phyloP scores from a whole-genome alignment of 1,140 invertebrate genomes.

The Vollenhovia emeryi region DNA sequence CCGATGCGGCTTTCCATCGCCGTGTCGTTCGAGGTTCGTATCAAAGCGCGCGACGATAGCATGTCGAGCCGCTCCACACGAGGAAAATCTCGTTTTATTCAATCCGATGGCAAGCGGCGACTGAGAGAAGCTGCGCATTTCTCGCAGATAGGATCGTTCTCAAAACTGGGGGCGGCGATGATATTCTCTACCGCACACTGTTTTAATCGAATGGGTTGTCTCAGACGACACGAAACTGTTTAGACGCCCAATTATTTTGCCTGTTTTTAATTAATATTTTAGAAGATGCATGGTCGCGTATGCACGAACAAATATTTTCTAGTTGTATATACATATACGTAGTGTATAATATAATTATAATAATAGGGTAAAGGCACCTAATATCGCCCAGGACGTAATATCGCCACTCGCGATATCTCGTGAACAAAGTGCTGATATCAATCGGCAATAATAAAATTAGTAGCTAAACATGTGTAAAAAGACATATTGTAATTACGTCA shows the following conservation, averaged over 20 bases:
- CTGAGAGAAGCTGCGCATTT: constrained; percentile 37
- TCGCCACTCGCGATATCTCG: no score
- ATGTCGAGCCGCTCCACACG: constrained; percentile 8
- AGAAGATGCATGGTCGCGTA: no score
- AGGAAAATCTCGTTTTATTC: constrained; percentile 49
- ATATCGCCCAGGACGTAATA: no score
- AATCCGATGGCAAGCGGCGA: constrained; percentile 32
- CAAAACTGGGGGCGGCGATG: background rate
- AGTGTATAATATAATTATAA: no score
- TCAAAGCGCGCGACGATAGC: constrained; percentile 45
- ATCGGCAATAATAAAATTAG: no score
- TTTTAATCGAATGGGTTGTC: constrained; percentile 20
- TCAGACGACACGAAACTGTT: no score
- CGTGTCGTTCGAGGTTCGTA: constrained; percentile 28
- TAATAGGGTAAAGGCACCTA: no score
- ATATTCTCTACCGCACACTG: background rate
- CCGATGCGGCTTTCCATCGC: constrained; percentile 23
- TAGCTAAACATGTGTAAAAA: no score
- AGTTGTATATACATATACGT: no score
- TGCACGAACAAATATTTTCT: no score
- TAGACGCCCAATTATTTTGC: background rate
- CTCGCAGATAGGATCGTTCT: constrained; percentile 12
- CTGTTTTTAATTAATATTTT: background rate
- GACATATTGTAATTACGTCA: no score
- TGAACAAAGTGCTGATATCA: no score